Evolutionary conservation across 2,888 invertebrate species (phyloP).

Genomic region (Brachyptera putata): DNA sequence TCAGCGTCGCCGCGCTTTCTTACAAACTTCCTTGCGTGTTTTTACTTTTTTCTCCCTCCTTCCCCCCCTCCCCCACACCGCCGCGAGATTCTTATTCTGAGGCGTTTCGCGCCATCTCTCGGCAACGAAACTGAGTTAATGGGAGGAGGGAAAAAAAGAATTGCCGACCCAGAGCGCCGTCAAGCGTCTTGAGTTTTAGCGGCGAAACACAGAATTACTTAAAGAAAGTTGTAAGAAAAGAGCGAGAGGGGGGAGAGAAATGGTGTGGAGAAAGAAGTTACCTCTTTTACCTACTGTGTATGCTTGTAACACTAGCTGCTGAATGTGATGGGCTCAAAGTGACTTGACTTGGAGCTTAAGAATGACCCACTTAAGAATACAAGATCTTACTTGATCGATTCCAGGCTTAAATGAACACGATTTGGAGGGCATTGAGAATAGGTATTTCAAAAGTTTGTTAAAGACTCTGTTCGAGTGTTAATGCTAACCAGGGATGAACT

Average conservation of each 20-base stretch:
- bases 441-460: too few species aligned
- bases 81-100: conserved; percentile 12
- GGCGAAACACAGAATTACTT: conserved; percentile 28
- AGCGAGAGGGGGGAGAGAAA: conserved; percentile 10
- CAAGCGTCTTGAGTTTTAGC: conserved; percentile 27
- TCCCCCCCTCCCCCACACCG: too few species aligned
- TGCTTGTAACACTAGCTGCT: not conserved
- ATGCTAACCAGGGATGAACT: too few species aligned
- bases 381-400: too few species aligned
- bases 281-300: not conserved
- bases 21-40: conserved; percentile 9
- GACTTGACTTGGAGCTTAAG: too few species aligned
- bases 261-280: not conserved
- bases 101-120: conserved; percentile 31
- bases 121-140: conserved; percentile 29
- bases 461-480: too few species aligned
- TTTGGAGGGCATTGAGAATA: too few species aligned
- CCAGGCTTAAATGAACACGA: too few species aligned
- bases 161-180: conserved; percentile 29
- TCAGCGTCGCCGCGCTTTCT: conserved; percentile 17
- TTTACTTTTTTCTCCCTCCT: too few species aligned
- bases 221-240: conserved; percentile 32
- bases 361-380: too few species aligned
- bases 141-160: conserved; percentile 30
- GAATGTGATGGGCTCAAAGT: too few species aligned